These are phyloP conservation scores for Brachypteracias leptosomus DNA, from an alignment of 2,113 vertebrate genomes.

Conservation along the genomic window DNA sequence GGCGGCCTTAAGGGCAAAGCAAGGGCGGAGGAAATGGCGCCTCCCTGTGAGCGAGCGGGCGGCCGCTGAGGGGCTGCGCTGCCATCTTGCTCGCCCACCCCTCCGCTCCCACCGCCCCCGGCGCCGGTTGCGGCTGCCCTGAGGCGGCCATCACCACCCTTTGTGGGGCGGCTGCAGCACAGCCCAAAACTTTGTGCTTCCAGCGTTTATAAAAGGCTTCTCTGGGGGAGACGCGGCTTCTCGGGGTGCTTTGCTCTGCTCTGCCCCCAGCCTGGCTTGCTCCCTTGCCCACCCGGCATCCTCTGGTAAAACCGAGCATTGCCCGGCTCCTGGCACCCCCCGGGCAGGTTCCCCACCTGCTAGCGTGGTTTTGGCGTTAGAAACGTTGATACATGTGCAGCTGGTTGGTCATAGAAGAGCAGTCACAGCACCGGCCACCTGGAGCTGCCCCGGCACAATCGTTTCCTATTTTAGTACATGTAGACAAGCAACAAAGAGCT, in stretches of 20 bases:
- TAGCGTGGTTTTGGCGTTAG: fast-evolving
- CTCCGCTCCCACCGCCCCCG: not conserved
- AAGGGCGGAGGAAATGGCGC: constrained; percentile 47
- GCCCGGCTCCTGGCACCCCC: not conserved
- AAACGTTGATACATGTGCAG: not conserved
- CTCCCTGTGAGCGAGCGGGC: not conserved
- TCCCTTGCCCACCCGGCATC: not conserved
- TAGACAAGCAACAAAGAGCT: not conserved
- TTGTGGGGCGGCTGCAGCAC: not conserved
- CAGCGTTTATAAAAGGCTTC: not conserved
- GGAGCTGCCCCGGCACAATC: not conserved
- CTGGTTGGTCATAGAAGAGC: not conserved
- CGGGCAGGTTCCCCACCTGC: not conserved
- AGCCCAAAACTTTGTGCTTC: not conserved
- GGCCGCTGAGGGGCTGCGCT: not conserved
- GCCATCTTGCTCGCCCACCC: not conserved
- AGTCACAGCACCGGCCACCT: not conserved
- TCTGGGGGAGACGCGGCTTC: not conserved
- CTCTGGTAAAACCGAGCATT: fast-evolving
- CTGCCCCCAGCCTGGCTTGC: not conserved
- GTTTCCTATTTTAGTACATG: not conserved
- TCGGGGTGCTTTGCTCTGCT: fast-evolving
- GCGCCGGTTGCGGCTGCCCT: not conserved
- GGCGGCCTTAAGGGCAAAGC: constrained; percentile 10
- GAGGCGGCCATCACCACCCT: fast-evolving